Percentiles rank a stretch among this genome's conserved stretches.
These are phyloP conservation scores for Pyrgus malvae DNA, from an alignment of 2,888 invertebrate genomes.

Conservation along the genomic window DNA sequence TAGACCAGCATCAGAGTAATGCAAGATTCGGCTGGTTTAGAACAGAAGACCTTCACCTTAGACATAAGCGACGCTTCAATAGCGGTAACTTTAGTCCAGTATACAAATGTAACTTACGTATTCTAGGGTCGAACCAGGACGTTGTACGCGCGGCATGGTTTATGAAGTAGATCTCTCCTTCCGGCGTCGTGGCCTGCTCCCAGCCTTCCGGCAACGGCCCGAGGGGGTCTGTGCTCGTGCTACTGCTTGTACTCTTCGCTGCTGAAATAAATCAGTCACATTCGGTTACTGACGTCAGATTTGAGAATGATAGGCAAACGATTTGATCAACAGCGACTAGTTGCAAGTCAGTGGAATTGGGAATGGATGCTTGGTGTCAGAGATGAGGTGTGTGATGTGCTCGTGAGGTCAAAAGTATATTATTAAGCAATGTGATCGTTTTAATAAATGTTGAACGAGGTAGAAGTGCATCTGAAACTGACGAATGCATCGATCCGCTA, in stretches of 20 bases:
- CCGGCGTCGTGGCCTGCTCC: slow-evolving; percentile 92
- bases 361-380: neutral
- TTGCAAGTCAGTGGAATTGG: slow-evolving; percentile 56
- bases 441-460: too few species aligned
- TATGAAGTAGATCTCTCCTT: slow-evolving; percentile 94
- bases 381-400: too few species aligned
- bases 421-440: too few species aligned
- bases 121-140: slow-evolving; percentile 98
- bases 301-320: slow-evolving; percentile 35
- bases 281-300: slow-evolving; percentile 36
- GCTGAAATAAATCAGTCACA: slow-evolving; percentile 74
- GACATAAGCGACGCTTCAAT: too few species aligned
- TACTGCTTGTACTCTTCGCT: slow-evolving; percentile 81
- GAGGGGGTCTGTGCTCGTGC: slow-evolving; percentile 81
- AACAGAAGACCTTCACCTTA: too few species aligned
- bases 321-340: slow-evolving; percentile 76
- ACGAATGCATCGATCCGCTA: too few species aligned
- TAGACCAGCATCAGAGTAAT: too few species aligned
- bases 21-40: too few species aligned
- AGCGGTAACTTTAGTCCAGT: neutral
- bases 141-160: slow-evolving; percentile 97
- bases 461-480: too few species aligned
- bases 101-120: slow-evolving; percentile 88
- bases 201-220: slow-evolving; percentile 93
- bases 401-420: too few species aligned